Conservation (phyloP, 1,140 invertebrate genomes). For the Drosophila elegans region DNA sequence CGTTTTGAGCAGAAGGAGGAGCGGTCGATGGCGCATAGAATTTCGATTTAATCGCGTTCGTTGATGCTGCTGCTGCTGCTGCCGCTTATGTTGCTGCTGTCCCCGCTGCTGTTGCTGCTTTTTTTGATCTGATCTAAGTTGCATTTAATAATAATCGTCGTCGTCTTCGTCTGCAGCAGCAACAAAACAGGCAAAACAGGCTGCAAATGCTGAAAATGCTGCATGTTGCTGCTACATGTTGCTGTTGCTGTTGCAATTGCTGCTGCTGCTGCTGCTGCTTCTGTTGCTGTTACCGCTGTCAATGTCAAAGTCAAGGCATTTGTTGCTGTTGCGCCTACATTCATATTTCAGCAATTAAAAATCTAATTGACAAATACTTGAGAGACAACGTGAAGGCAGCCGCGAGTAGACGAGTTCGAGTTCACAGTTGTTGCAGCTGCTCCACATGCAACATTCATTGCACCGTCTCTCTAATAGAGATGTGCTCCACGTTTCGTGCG, state of each 20-base stretch:
- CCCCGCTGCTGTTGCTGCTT: constrained; percentile 23
- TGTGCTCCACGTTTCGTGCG: constrained; percentile 1
- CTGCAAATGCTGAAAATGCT: constrained; percentile 43
- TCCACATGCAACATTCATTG: constrained; percentile 59
- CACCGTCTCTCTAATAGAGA: constrained; percentile 35
- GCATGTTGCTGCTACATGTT: constrained; percentile 52
- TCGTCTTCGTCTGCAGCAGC: constrained; percentile 46
- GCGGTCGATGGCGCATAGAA: constrained; percentile 69
- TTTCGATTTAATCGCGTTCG: constrained; percentile 80
- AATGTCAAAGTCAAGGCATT: constrained; percentile 50
- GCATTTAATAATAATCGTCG: constrained; percentile 81
- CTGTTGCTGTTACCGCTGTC: constrained; percentile 54
- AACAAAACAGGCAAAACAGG: constrained; percentile 74
- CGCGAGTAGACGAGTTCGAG: constrained; percentile 33
- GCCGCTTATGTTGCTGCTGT: constrained; percentile 18
- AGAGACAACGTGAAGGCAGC: constrained; percentile 75
- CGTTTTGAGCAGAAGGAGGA: constrained; percentile 9
- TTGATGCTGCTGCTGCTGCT: constrained; percentile 25
- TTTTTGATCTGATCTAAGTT: constrained; percentile 78
- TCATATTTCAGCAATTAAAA: constrained; percentile 84
- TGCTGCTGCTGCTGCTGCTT: constrained; percentile 40
- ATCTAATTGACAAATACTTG: constrained; percentile 83
- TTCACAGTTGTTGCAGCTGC: constrained; percentile 55
- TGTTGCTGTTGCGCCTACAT: constrained; percentile 71
- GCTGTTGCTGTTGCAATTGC: constrained; percentile 36